Conservation (phyloP, 2,113 vertebrate genomes). For the Microcebus griseorufus region DNA sequence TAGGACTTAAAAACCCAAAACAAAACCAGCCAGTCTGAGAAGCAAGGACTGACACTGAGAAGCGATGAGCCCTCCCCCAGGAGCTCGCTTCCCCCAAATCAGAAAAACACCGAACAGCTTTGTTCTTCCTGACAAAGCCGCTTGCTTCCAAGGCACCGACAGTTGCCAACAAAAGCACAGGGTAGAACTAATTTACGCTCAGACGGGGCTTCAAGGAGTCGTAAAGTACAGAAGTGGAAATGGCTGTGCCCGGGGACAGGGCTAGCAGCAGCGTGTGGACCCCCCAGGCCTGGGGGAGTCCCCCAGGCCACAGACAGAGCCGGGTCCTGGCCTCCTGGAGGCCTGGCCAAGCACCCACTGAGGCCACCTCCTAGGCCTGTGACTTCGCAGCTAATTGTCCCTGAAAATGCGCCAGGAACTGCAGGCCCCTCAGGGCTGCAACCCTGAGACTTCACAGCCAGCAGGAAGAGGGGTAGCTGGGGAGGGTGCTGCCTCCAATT, state of each 20-base stretch:
- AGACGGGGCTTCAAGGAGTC: background rate
- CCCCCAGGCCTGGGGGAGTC: background rate
- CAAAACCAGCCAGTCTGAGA: constrained; percentile 58
- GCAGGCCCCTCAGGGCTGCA: constrained; percentile 61
- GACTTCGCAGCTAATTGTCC: constrained; percentile 83
- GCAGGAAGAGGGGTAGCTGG: constrained; percentile 74
- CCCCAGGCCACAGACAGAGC: background rate
- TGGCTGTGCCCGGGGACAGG: background rate
- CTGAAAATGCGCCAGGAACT: constrained; percentile 78
- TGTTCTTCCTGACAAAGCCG: constrained; percentile 79
- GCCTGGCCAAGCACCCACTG: background rate
- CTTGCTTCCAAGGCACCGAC: constrained; percentile 55
- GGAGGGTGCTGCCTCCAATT: constrained; percentile 78
- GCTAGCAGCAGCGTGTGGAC: background rate
- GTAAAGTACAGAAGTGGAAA: constrained; percentile 19
- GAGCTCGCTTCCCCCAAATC: constrained; percentile 20
- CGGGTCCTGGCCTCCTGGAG: background rate
- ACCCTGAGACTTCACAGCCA: constrained; percentile 74
- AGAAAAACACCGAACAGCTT: constrained; percentile 60
- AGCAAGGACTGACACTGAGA: background rate
- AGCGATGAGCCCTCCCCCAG: background rate
- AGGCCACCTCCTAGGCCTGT: background rate
- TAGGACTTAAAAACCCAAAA: constrained; percentile 64
- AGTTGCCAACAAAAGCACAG: constrained; percentile 72
- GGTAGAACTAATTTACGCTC: constrained; percentile 69